Percentiles rank a stretch among this genome's conserved stretches.
Conservation (phyloP, 2,888 invertebrate genomes). For the Leuctra nigra region DNA sequence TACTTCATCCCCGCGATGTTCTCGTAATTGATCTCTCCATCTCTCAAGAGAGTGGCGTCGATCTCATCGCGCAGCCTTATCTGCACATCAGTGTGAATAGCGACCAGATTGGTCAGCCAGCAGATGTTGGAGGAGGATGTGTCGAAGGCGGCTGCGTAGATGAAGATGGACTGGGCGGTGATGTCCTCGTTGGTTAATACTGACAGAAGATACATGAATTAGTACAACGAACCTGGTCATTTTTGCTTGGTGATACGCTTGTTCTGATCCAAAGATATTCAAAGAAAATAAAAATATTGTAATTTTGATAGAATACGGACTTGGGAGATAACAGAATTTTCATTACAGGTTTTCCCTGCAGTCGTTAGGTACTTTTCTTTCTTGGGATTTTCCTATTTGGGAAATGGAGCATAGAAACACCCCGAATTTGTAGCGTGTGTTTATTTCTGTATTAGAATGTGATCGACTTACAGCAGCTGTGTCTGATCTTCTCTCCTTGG, state of each 20-base stretch:
- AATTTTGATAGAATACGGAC: background rate
- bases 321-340: background rate
- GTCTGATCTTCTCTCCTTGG: too few relatives aligned
- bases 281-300: background rate
- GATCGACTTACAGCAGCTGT: too few relatives aligned
- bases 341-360: too few relatives aligned
- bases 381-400: too few relatives aligned
- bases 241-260: background rate
- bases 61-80: conserved; percentile 1
- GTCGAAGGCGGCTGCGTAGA: conserved; percentile 19
- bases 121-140: conserved; percentile 15
- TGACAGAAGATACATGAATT: conserved; percentile 1
- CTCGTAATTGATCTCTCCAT: conserved; percentile 30
- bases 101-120: background rate
- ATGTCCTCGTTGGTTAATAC: conserved; percentile 16
- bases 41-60: background rate
- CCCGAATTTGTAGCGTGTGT: too few relatives aligned
- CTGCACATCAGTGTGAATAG: conserved; percentile 16
- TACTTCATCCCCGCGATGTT: conserved; percentile 18
- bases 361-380: too few relatives aligned
- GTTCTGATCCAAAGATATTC: background rate
- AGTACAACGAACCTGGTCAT: background rate
- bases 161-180: conserved; percentile 15
- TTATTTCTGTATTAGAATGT: too few relatives aligned
- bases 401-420: too few relatives aligned